These are phyloP conservation scores for Neocrepidodera transversa DNA, from an alignment of 2,888 invertebrate species.

Conservation along the genomic window DNA sequence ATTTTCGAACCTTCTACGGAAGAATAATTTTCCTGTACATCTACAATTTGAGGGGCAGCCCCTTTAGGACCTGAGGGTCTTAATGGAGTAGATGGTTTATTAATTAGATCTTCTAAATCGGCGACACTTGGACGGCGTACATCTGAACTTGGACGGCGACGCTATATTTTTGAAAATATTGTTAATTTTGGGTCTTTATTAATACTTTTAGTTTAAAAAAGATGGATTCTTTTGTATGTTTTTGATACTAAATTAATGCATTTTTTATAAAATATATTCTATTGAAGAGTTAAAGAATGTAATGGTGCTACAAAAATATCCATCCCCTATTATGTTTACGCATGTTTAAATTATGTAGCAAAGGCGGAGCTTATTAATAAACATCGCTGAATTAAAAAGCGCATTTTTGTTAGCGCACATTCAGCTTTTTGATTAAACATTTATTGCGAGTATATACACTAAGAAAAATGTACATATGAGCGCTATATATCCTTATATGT, in stretches of 20 bases:
- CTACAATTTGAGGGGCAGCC: constrained; percentile 84
- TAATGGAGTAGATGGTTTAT: constrained; percentile 90
- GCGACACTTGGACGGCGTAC: constrained; percentile 88
- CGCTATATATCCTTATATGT: constrained; percentile 32
- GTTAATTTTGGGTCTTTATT: constrained; percentile 7
- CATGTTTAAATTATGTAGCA: constrained; percentile 20
- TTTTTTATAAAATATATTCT: too few species aligned
- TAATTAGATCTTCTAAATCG: constrained; percentile 88
- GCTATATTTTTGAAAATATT: constrained; percentile 59
- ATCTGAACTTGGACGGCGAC: constrained; percentile 89
- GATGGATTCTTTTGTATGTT: background rate
- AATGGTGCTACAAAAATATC: background rate
- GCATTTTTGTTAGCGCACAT: constrained; percentile 27
- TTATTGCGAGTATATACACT: constrained; percentile 45
- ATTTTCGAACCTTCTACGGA: constrained; percentile 86
- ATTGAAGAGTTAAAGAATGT: background rate
- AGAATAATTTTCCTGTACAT: constrained; percentile 93
- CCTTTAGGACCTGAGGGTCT: constrained; percentile 80
- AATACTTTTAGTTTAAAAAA: background rate
- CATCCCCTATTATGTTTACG: constrained; percentile 9
- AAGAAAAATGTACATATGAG: constrained; percentile 36
- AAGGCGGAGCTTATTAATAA: constrained; percentile 17
- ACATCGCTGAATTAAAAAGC: constrained; percentile 33
- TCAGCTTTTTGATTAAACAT: constrained; percentile 34
- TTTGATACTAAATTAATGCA: too few species aligned